Base-by-base conservation (phyloP, 2,888 invertebrate species). In the Mythimna lalbum region DNA sequence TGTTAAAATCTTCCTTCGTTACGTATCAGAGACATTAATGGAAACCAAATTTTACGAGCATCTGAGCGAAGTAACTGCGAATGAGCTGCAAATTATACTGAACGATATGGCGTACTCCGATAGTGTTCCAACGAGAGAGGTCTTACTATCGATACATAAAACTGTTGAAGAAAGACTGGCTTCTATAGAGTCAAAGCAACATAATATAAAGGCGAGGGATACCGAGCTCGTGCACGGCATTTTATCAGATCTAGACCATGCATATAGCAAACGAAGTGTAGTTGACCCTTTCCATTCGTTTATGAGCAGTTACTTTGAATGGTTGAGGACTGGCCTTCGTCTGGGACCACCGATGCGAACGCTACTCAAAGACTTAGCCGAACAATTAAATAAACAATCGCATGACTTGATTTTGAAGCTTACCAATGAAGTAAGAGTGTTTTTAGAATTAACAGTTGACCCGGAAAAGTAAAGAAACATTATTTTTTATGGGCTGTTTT, bases 231-330 rank as follows among this genome's bases (percentile, higher is more conserved):
- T 93, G 0, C 86, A 93, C 56, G 84, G 84, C 0, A 93, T 94
- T 71, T 73, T 95, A 9, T 94, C 94, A 6, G 94, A 95, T 73
- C 81, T 95, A 86, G 94, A 95, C 75, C 89, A 91, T 59, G 84
- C 92, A 55, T 94, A 90, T 47, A 86, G 87, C 52, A 88, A 83
- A 19, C 76, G 82, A 0, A 90, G 86, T 31, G 61, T 78, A 14
- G 47, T 80, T 0, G 89, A 90, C 50, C 90, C 90, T 0, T 93
- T 93, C 68, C 86, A 87, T 55, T 67, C 64, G 5, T 93, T 93
- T 70, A 67, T 93, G 50, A 83, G 80, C 2, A 85, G 84, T 52
- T 89, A 90, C 47, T 83, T 82, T 23, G 86, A 87, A 27, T 91
- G 93, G 91, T 39, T 77, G 0, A 84, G 75, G 23, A 63, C 57